phyloP scores from a whole-genome alignment of 1,140 invertebrate genomes.

The Bombyx mandarina region DNA sequence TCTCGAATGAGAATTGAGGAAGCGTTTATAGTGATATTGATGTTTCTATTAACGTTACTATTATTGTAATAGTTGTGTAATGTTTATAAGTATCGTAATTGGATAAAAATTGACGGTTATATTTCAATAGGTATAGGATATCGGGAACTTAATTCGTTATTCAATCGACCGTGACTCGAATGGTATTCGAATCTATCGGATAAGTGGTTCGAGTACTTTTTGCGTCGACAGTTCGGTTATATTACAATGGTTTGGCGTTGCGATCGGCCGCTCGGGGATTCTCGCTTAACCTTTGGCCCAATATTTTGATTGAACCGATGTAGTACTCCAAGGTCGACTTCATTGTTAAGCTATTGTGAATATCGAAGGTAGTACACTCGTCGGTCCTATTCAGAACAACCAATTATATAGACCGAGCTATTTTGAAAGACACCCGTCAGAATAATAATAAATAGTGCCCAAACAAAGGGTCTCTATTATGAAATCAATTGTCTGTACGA shows the following conservation, averaged over 20 bases:
- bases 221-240: conserved; percentile 23
- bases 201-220: conserved; percentile 33
- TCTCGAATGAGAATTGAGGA: too few relatives aligned
- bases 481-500: conserved; percentile 10
- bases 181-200: conserved; percentile 30
- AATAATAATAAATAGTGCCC: conserved; percentile 17
- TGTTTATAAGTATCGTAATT: neutral
- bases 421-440: conserved; percentile 27
- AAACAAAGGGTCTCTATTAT: conserved; percentile 18
- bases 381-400: conserved; percentile 25
- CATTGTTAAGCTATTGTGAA: conserved; percentile 39
- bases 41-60: neutral
- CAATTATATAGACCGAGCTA: conserved; percentile 24
- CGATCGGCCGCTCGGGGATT: conserved; percentile 16
- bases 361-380: conserved; percentile 19
- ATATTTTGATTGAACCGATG: conserved; percentile 54
- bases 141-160: conserved; percentile 31
- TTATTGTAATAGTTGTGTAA: neutral
- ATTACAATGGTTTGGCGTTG: conserved; percentile 23
- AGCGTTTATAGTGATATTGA: too few relatives aligned
- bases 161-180: conserved; percentile 48
- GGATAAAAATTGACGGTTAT: neutral
- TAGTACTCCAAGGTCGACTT: conserved; percentile 43
- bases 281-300: conserved; percentile 53
- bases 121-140: conserved; percentile 12